Evolutionary conservation across 2,113 vertebrate genomes (phyloP), one percentile per base, ranked within the genome.

Genomic region (Chamaea fasciata): DNA sequence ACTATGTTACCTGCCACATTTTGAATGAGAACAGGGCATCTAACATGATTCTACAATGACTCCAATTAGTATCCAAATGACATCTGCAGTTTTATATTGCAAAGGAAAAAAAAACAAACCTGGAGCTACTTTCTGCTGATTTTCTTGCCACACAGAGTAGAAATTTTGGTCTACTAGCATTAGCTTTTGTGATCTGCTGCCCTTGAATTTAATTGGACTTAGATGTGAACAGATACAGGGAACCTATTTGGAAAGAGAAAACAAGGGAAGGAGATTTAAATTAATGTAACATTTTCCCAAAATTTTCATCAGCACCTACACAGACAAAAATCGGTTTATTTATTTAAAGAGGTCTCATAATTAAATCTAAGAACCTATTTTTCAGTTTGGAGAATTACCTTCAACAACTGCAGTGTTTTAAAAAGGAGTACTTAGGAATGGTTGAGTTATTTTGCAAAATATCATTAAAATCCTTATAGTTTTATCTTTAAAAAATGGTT

Each of bases 51-150:
- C 39, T 64, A 42, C 69, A 57, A 21, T 75, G 64, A 64, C 80
- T 89, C 77, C 88, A 84, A 26, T 96, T 95, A 96, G 91, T 73
- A 87, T 81, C 80, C 70, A 24, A 67, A 56, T 73, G 57, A 76
- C 37, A 90, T 62, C 75, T 83, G 57, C 78, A 67, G 26, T 35
- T 74, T 90, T 70, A 70, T 6, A 79, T 44, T 37, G 85, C 31
- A 90, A 90, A 74, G 20, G 44, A 83, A 83, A 46, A 91, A 42
- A 23, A 42, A 87, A 87, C 53, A 42, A 87, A 87, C 53, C 28
- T 75, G 64, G 31, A 75, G 33, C 47, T 94, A 8, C 49, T 62
- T 89, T 64, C 73, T 88, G 31, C 52, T 90, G 52, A 59, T 89
- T 74, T 74, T 69, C 46, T 71, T 94, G 47, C 68, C 55, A 68